These are phyloP conservation scores for Pterocles gutturalis DNA, from an alignment of 2,113 vertebrate species.

Conservation along the genomic window DNA sequence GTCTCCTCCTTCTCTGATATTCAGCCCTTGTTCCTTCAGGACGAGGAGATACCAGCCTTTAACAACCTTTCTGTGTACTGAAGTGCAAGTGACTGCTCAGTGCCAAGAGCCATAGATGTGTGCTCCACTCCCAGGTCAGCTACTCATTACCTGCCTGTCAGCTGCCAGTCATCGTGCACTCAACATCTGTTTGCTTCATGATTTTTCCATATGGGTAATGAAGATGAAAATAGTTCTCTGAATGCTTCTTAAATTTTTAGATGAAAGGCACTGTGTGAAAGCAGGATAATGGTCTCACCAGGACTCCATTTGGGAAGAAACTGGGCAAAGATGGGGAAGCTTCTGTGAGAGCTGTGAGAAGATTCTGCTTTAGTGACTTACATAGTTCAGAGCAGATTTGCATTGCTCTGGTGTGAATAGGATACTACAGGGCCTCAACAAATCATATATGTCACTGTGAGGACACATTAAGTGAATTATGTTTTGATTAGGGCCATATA, in stretches of 20 bases:
- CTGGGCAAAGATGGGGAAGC: not conserved
- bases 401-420: not conserved
- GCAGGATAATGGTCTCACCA: too few relatives aligned
- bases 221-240: not conserved
- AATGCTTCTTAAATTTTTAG: not conserved
- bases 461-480: not conserved
- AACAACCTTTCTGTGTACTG: not conserved
- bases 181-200: not conserved
- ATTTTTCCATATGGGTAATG: not conserved
- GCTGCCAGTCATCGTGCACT: not conserved
- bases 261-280: not conserved
- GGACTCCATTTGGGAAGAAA: not conserved
- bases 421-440: not conserved
- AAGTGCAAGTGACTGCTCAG: not conserved
- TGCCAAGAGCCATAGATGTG: not conserved
- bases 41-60: not conserved
- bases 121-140: not conserved
- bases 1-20: not conserved
- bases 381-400: not conserved
- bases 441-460: not conserved
- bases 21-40: not conserved
- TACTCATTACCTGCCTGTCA: not conserved
- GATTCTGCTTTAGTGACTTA: not conserved
- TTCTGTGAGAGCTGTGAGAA: not conserved
- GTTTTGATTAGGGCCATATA: not conserved